Conservation (phyloP, 2,113 vertebrate genomes). For the Paramisgurnus dabryanus region DNA sequence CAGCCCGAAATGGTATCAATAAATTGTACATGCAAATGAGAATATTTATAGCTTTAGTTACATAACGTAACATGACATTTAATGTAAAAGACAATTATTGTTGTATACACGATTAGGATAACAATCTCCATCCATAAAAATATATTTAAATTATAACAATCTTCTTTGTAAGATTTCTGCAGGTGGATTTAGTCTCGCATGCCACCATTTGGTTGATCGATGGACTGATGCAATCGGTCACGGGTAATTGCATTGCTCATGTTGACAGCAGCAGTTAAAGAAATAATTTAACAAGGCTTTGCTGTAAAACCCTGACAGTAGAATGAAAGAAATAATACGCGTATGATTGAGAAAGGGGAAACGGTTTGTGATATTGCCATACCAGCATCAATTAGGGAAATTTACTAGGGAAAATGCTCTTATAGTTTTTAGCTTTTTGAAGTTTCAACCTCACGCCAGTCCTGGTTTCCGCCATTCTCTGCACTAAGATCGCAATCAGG, state of each 20-base stretch:
- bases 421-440: constrained; percentile 50
- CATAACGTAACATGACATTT: too few species aligned
- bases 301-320: constrained; percentile 40
- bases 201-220: background rate
- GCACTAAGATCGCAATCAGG: constrained; percentile 56
- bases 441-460: constrained; percentile 57
- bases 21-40: too few species aligned
- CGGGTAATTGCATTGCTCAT: constrained; percentile 28
- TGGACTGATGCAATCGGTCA: constrained; percentile 23
- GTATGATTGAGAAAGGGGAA: constrained; percentile 10
- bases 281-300: constrained; percentile 28
- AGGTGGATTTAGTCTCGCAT: too few species aligned
- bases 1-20: too few species aligned
- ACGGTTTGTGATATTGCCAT: constrained; percentile 35
- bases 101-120: too few species aligned
- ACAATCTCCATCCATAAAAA: too few species aligned
- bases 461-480: constrained; percentile 63
- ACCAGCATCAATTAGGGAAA: constrained; percentile 33
- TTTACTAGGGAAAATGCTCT: constrained; percentile 30
- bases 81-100: too few species aligned
- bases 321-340: constrained; percentile 34
- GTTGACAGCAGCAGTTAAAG: constrained; percentile 34
- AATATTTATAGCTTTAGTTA: too few species aligned
- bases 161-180: too few species aligned
- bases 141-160: too few species aligned